Percentiles rank a stretch among this genome's conserved stretches.
phyloP scores from a whole-genome alignment of 2,113 vertebrate species.

The Hystrix cristata region DNA sequence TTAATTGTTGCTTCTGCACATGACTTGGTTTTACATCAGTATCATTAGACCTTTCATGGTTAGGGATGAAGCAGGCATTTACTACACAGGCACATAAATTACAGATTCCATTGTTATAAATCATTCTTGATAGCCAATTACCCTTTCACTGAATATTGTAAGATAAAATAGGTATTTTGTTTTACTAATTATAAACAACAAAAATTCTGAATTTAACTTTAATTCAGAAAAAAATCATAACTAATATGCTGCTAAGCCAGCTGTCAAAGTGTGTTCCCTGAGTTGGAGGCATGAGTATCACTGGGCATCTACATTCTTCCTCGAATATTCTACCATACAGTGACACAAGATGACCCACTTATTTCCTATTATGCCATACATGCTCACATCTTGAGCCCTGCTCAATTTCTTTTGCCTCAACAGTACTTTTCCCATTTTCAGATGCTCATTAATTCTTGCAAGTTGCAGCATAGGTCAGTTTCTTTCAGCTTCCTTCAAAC shows the following conservation, averaged over 20 bases:
- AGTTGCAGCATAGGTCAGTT: background rate
- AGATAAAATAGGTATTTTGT: background rate
- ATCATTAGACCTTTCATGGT: background rate
- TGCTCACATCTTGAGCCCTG: background rate
- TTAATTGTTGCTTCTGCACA: background rate
- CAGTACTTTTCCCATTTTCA: background rate
- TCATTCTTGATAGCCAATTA: background rate
- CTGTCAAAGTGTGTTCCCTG: background rate
- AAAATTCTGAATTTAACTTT: background rate
- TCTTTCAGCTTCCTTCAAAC: background rate
- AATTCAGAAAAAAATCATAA: background rate
- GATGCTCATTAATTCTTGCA: background rate
- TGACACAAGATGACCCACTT: background rate
- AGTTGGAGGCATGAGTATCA: background rate
- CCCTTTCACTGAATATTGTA: background rate
- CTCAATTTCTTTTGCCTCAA: background rate
- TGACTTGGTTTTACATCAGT: background rate
- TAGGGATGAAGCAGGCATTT: background rate
- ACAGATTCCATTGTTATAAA: background rate
- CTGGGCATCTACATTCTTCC: background rate
- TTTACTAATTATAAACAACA: background rate
- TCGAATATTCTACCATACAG: background rate
- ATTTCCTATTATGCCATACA: background rate
- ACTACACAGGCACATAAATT: background rate
- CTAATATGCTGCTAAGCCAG: background rate